Percentiles rank a stretch among this genome's conserved stretches.
phyloP scores from a whole-genome alignment of 2,113 vertebrate genomes.

The Varanus komodoensis region DNA sequence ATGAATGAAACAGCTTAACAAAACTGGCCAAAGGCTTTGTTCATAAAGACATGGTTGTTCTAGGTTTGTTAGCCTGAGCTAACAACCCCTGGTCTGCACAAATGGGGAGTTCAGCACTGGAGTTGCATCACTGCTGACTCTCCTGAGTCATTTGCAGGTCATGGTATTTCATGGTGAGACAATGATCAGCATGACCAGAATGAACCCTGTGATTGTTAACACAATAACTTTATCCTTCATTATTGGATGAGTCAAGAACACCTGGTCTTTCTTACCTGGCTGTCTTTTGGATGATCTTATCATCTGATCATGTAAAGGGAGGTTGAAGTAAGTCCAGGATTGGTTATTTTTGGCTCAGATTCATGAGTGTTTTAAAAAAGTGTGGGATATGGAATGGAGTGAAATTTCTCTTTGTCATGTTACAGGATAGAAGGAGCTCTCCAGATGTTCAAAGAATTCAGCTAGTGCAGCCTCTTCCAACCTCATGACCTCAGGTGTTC shows the following conservation, averaged over 20 bases:
- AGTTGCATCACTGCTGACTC: neutral
- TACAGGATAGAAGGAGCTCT: neutral
- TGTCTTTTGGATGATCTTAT: slow-evolving; percentile 3
- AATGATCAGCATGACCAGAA: neutral
- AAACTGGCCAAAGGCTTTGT: neutral
- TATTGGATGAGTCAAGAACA: neutral
- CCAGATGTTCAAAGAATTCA: neutral
- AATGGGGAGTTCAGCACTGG: neutral
- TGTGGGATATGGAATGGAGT: neutral
- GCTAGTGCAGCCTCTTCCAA: no score
- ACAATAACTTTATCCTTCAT: neutral
- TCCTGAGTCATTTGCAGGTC: neutral
- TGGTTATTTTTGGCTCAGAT: neutral
- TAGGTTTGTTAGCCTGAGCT: neutral
- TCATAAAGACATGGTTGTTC: neutral
- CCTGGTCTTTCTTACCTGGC: neutral
- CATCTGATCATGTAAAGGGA: neutral
- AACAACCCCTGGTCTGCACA: neutral
- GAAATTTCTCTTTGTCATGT: neutral
- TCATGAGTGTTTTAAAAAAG: neutral
- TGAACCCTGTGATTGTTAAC: neutral
- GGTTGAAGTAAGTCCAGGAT: neutral
- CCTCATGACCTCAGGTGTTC: no score
- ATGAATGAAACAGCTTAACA: neutral
- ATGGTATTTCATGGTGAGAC: neutral